Evolutionary conservation across 2,888 invertebrate genomes (phyloP), one percentile per base, ranked within the genome.

Genomic region (Amphipoea oculea): DNA sequence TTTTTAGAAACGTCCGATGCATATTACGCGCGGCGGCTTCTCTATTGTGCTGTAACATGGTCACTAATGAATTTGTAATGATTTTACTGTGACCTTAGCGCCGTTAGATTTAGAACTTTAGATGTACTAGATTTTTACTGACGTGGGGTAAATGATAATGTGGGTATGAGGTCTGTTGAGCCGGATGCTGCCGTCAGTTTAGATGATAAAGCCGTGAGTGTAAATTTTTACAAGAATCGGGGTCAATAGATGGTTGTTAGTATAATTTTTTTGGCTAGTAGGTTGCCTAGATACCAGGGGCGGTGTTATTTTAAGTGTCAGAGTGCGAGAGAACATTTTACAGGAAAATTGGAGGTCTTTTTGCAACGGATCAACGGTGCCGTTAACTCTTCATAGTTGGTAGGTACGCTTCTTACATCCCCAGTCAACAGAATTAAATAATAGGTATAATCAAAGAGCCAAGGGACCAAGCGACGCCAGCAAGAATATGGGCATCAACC

Each of bases 1-100:
- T 84, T 89, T 84, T 90, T 86, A 87, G 89, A 88, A 87, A 83
- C 83, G 83, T 57, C 83, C 12, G 63, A 91, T 88, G 86, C 89
- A 77, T 70, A 82, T 79, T 84, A 89, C 85, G 86, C 76, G 57
- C 71, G 20, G 79, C 62, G 75, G 76, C 76, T 69, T 79, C 71
- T 77, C 72, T 74, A 78, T 84, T 85, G 84, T 85, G 80, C 86
- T 11, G 88, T 79, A 86, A 90, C 65, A 74, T 79, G 17, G 36
- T 45, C 54, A 57, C 81, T 86, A 82, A 83, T 86, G 89, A 88
- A 89, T 90, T 86, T 51, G 29, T 86, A 86, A 88, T 79, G 84
- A 79, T 75, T 69, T 71, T 29, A 36, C 63, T 76, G 51, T 76
- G 83, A 86, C 86, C 86, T 86, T 79, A 82, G 76, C 11, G 51